Evolutionary conservation across 2,888 invertebrate genomes (phyloP), one percentile per base, ranked within the genome.

Genomic region (Julus scandinavius): DNA sequence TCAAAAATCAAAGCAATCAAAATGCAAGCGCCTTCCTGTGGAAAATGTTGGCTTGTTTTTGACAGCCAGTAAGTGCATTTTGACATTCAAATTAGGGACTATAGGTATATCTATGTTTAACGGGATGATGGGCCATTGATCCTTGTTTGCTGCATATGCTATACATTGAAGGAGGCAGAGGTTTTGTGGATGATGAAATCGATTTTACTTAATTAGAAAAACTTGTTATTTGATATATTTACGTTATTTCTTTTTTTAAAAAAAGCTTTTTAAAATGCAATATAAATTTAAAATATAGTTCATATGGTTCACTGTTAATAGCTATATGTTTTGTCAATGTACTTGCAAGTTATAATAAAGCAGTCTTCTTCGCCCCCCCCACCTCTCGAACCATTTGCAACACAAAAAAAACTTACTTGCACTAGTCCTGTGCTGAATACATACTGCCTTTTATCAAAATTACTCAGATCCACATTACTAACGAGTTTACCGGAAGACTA

Each of bases 41-140:
- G 20, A n/a, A 29, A 20, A 29, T 20, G 72, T 72, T 9, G 72
- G 20, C 72, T 72, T 29, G 29, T 72, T 72, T 72, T 72, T 72
- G 72, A 72, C 72, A 72, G 11, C 80, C 80, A 80, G 38, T 80
- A 80, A 80, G 80, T 80, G 80, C 80, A 80, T 80, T 80, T 13
- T 80, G 80, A 15, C 80, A 80, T 80, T 80, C 38, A 80, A 80
- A 80, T 80, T 80, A 80, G 80, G 13, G 9, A 29, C 29, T 7
- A 72, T 7, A 13, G 80, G 9, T 80, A 7, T 13, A 38, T 63
- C 5, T 63, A n/a, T n/a, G n/a, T 63, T 80, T 80, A 80, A 29
- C 29, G 38, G 80, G 80, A 80, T 29, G 80, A 80, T 80, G 80
- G 80, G 15, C 29, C 80, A 13, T 80, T 80, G 80, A 38, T 80